Evolutionary conservation across 2,888 invertebrate genomes (phyloP).

Genomic region (Anthrax anthrax): DNA sequence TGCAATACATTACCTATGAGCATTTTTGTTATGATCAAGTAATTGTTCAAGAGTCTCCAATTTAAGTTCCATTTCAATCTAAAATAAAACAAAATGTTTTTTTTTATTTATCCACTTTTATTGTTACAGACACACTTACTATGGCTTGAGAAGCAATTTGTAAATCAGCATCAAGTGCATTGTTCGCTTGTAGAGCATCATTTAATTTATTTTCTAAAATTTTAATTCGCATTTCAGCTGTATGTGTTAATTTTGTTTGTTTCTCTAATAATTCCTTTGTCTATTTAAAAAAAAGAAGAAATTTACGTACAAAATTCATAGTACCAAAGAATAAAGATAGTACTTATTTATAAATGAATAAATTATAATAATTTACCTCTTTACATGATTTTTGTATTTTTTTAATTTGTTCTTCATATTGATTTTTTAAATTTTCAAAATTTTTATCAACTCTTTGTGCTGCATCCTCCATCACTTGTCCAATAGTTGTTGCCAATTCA

Average conservation of each 20-base stretch:
- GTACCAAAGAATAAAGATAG: not conserved
- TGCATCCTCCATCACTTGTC: constrained; percentile 40
- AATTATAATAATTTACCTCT: constrained; percentile 22
- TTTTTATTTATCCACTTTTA: no score
- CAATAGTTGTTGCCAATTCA: constrained; percentile 38
- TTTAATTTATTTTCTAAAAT: constrained; percentile 21
- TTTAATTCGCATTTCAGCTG: constrained; percentile 28
- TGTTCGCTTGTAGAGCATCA: constrained; percentile 19
- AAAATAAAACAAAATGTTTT: constrained; percentile 19
- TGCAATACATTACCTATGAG: constrained; percentile 20
- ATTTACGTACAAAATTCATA: not conserved
- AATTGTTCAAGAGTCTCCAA: constrained; percentile 43
- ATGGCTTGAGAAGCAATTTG: constrained; percentile 24
- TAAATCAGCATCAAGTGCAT: constrained; percentile 26
- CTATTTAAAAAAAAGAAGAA: constrained; percentile 9
- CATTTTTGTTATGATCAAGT: constrained; percentile 45
- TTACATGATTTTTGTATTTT: constrained; percentile 36
- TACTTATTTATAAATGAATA: not conserved
- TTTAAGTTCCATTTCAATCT: constrained; percentile 41
- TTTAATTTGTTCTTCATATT: constrained; percentile 43
- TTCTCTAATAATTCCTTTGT: constrained; percentile 14
- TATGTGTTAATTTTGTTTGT: constrained; percentile 17
- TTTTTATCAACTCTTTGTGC: constrained; percentile 44
- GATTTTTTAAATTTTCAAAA: constrained; percentile 40
- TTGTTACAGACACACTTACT: constrained; percentile 21